These are phyloP conservation scores for Cremastobaeus sp. DNA, from an alignment of 2,888 invertebrate genomes.

Conservation along the genomic window DNA sequence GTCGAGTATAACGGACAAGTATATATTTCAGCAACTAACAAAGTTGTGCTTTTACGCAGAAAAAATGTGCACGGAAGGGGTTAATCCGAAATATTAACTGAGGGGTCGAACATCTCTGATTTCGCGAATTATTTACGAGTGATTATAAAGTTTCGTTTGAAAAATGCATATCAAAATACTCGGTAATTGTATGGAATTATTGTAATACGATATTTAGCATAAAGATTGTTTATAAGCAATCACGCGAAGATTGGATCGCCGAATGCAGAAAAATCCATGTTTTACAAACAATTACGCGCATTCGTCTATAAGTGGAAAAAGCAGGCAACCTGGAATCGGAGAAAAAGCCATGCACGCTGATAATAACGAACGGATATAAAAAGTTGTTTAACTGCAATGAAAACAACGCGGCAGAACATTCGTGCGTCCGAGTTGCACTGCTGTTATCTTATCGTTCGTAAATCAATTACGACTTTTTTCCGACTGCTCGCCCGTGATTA, in stretches of 20 bases:
- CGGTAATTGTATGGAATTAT: slow-evolving; percentile 32
- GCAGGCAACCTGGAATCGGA: background rate
- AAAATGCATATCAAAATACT: too few relatives aligned
- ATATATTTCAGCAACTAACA: too few relatives aligned
- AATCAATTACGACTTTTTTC: slow-evolving; percentile 60
- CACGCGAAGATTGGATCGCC: slow-evolving; percentile 38
- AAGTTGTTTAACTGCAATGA: slow-evolving; percentile 54
- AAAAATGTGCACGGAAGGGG: too few relatives aligned
- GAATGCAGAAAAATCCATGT: slow-evolving; percentile 25
- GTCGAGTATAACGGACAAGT: too few relatives aligned
- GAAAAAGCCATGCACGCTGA: slow-evolving; percentile 6
- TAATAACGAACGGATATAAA: slow-evolving; percentile 46
- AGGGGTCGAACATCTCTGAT: too few relatives aligned
- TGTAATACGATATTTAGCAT: slow-evolving; percentile 18
- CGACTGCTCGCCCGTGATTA: slow-evolving; percentile 61
- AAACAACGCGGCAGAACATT: slow-evolving; percentile 54
- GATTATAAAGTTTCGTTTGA: too few relatives aligned
- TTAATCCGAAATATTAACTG: too few relatives aligned
- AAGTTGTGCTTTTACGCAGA: too few relatives aligned
- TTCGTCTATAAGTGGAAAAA: slow-evolving; percentile 7
- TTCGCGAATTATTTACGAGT: too few relatives aligned
- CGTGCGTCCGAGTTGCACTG: slow-evolving; percentile 54
- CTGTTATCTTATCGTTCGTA: slow-evolving; percentile 57
- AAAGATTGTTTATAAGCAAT: slow-evolving; percentile 31
- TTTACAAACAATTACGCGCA: slow-evolving; percentile 41